These are phyloP conservation scores for Arrhopalites spinosus DNA, from an alignment of 2,888 invertebrate genomes.

Conservation along the genomic window DNA sequence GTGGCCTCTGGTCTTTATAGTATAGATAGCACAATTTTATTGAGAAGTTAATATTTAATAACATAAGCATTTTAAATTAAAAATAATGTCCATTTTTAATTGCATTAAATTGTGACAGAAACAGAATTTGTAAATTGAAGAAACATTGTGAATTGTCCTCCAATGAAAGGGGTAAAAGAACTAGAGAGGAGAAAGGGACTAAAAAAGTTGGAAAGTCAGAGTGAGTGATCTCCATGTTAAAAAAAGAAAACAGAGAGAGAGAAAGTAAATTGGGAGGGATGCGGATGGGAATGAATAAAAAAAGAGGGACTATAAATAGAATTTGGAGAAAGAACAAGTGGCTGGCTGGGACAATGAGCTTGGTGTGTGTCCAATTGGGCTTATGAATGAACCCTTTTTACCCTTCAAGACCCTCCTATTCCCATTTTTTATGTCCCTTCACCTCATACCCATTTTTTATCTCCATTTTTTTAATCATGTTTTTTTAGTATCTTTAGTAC, in stretches of 20 bases:
- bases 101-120: too few relatives aligned
- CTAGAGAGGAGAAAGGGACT: not conserved
- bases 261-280: not conserved
- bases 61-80: too few relatives aligned
- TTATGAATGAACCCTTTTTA: not conserved
- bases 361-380: constrained; percentile 9
- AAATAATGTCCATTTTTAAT: too few relatives aligned
- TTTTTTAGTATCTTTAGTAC: too few relatives aligned
- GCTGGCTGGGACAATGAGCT: not conserved
- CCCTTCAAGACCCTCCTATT: constrained; percentile 14
- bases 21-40: too few relatives aligned
- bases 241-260: not conserved
- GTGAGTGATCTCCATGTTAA: not conserved
- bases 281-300: not conserved
- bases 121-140: not conserved
- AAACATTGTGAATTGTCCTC: not conserved
- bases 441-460: too few relatives aligned
- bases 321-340: not conserved
- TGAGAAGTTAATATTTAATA: too few relatives aligned
- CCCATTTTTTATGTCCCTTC: constrained; percentile 1
- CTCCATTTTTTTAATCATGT: too few relatives aligned
- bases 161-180: not conserved
- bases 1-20: too few relatives aligned
- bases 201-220: not conserved
- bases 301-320: not conserved